Evolutionary conservation across 2,888 invertebrate species (phyloP).

Genomic region (Helleia helle): DNA sequence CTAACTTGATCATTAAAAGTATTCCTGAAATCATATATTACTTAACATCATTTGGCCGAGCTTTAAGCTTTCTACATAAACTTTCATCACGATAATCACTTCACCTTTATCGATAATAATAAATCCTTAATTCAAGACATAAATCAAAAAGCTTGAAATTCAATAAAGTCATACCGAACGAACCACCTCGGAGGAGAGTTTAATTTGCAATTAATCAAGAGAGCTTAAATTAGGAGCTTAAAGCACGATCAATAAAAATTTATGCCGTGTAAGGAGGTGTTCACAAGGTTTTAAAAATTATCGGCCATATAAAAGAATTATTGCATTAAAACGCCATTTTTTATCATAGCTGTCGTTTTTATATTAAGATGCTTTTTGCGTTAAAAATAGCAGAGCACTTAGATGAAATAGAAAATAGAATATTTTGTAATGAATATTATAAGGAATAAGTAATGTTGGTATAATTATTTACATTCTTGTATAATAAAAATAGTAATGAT

Average conservation of each 20-base stretch:
- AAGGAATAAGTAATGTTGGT: no score
- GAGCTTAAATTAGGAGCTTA: constrained; percentile 58
- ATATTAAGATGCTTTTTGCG: no score
- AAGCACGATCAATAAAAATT: constrained; percentile 49
- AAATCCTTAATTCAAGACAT: constrained; percentile 56
- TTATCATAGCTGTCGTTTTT: no score
- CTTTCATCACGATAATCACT: constrained; percentile 13
- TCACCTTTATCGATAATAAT: constrained; percentile 33
- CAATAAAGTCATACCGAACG: constrained; percentile 68
- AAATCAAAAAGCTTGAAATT: constrained; percentile 66
- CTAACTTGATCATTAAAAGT: neutral
- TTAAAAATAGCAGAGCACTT: no score
- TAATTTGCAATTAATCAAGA: constrained; percentile 71
- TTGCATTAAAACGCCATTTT: no score
- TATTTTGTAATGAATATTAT: no score
- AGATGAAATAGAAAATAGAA: no score
- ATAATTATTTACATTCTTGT: no score
- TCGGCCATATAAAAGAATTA: no score
- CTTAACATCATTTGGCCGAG: constrained; percentile 6
- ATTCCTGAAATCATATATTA: constrained; percentile 5
- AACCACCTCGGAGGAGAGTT: constrained; percentile 58
- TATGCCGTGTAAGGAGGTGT: constrained; percentile 28
- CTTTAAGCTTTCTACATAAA: constrained; percentile 8
- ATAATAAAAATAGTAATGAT: no score
- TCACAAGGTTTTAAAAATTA: constrained; percentile 15